Conservation (phyloP, 1,140 invertebrate genomes). For the Cydia splendana region DNA sequence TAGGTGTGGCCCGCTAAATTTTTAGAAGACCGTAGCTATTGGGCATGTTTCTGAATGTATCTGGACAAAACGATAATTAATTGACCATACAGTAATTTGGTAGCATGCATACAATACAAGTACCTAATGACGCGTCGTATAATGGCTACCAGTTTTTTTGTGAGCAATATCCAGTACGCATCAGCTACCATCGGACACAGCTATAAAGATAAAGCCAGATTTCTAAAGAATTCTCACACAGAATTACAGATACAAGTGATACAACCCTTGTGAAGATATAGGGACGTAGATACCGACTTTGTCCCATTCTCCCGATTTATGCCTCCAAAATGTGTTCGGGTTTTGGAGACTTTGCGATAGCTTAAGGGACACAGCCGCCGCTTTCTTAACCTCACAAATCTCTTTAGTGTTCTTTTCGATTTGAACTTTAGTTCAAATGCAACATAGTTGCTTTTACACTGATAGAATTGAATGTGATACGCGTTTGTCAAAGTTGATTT, state of each 20-base stretch:
- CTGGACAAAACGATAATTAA: too few species aligned
- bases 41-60: too few species aligned
- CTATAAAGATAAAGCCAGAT: background rate
- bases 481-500: background rate
- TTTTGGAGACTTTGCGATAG: conserved; percentile 5
- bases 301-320: conserved; percentile 10
- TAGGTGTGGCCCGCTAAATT: too few species aligned
- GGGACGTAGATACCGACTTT: background rate
- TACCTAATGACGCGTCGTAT: too few species aligned
- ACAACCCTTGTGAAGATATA: conserved; percentile 11
- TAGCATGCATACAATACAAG: too few species aligned
- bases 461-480: background rate
- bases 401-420: background rate
- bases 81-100: too few species aligned
- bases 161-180: too few species aligned
- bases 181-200: background rate
- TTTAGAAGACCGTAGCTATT: too few species aligned
- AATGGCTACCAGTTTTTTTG: too few species aligned
- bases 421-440: background rate
- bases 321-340: conserved; percentile 10
- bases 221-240: background rate
- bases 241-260: background rate
- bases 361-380: background rate
- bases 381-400: background rate
- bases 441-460: background rate